Percentiles rank a stretch among this genome's conserved stretches.
phyloP scores from a whole-genome alignment of 2,888 invertebrate species.

The Galerucella nymphaeae region DNA sequence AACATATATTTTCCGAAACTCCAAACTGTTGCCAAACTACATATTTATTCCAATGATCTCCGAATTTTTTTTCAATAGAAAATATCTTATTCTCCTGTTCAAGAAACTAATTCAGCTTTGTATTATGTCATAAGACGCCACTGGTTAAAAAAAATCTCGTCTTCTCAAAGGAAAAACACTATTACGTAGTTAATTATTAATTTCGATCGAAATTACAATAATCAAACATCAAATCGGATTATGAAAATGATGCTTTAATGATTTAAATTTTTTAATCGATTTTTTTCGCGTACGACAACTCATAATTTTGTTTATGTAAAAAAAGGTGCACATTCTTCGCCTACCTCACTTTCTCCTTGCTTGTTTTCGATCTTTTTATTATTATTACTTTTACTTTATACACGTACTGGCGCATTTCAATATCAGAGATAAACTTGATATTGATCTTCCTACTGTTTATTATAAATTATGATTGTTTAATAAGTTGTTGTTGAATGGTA shows the following conservation, averaged over 20 bases:
- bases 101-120: background rate
- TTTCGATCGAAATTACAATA: slow-evolving; percentile 24
- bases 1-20: too few relatives aligned
- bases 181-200: slow-evolving; percentile 12
- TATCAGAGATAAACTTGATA: slow-evolving; percentile 22
- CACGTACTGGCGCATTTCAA: slow-evolving; percentile 18
- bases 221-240: slow-evolving; percentile 16
- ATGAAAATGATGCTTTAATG: slow-evolving; percentile 16
- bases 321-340: slow-evolving; percentile 36
- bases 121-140: background rate
- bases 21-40: too few relatives aligned
- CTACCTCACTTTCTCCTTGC: slow-evolving; percentile 32
- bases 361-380: slow-evolving; percentile 32
- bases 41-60: too few relatives aligned
- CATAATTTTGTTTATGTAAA: slow-evolving; percentile 24
- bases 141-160: background rate
- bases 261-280: slow-evolving; percentile 21
- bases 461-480: too few relatives aligned
- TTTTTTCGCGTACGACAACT: background rate
- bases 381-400: slow-evolving; percentile 36
- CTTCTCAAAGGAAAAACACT: slow-evolving; percentile 6
- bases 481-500: background rate
- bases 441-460: background rate
- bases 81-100: background rate
- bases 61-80: background rate